A percentile compares a stretch with the other conserved stretches of the same genome.
Conservation (phyloP, 2,113 vertebrate genomes). For the Cheilinus undulatus region DNA sequence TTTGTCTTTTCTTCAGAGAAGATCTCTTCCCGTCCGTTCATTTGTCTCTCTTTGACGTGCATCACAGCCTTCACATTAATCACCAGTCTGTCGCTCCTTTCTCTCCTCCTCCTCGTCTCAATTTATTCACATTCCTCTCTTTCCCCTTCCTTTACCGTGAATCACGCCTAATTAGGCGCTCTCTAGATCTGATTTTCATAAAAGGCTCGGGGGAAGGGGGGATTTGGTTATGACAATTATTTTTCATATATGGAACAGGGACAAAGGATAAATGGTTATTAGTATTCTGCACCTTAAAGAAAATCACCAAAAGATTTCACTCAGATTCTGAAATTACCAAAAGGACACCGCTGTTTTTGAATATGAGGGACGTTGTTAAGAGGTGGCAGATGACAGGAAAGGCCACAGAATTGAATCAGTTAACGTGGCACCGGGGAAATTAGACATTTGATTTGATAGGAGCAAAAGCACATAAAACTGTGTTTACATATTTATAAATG, state of each 20-base stretch:
- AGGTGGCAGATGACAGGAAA: constrained; percentile 11
- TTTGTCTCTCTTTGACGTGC: constrained; percentile 76
- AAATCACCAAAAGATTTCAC: constrained; percentile 58
- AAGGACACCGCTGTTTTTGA: constrained; percentile 28
- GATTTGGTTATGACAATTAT: constrained; percentile 79
- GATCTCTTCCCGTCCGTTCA: constrained; percentile 59
- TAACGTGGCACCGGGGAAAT: constrained; percentile 14
- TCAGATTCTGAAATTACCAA: constrained; percentile 64
- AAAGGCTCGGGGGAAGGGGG: constrained; percentile 73
- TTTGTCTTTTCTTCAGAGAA: constrained; percentile 40
- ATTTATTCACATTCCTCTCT: constrained; percentile 84
- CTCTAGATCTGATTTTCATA: constrained; percentile 84
- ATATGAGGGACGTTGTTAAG: constrained; percentile 6
- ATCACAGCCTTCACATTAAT: constrained; percentile 86
- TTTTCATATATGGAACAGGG: constrained; percentile 78
- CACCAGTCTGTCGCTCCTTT: constrained; percentile 81
- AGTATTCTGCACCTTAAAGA: constrained; percentile 70
- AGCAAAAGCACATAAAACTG: constrained; percentile 1
- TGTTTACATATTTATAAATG: background rate
- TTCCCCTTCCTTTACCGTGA: constrained; percentile 83
- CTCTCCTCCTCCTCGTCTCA: constrained; percentile 79
- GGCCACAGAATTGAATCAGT: background rate
- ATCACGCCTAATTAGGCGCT: constrained; percentile 87
- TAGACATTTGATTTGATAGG: constrained; percentile 29
- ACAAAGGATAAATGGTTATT: constrained; percentile 80